phyloP scores from a whole-genome alignment of 2,113 vertebrate genomes.

The Oxygymnocypris stewartii region DNA sequence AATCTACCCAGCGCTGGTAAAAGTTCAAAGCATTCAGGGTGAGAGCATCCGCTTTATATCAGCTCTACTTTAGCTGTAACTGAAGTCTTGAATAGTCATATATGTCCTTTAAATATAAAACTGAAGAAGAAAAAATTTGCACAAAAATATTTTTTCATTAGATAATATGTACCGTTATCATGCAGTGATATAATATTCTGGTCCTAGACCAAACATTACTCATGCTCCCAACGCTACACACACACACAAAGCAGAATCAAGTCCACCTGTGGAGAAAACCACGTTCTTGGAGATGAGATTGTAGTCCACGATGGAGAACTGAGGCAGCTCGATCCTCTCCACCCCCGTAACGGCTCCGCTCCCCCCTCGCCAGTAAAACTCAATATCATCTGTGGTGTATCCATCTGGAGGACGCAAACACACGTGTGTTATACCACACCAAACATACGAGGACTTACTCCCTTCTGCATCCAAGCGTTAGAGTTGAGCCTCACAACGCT shows the following conservation, averaged over 20 bases:
- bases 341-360: constrained; percentile 94
- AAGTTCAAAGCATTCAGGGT: background rate
- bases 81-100: background rate
- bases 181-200: background rate
- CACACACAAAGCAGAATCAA: background rate
- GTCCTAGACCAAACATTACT: background rate
- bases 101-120: background rate
- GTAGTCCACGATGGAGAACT: constrained; percentile 98
- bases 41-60: background rate
- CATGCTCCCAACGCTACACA: background rate
- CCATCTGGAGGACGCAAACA: constrained; percentile 79
- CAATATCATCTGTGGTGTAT: constrained; percentile 98
- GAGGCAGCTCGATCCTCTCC: constrained; percentile 94
- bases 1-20: no score
- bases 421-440: constrained; percentile 39
- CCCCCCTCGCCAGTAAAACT: constrained; percentile 98
- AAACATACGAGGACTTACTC: background rate
- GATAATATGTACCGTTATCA: background rate
- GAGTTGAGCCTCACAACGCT: background rate
- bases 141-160: no score
- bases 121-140: no score
- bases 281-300: constrained; percentile 97
- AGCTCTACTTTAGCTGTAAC: background rate
- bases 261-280: constrained; percentile 94
- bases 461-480: constrained; percentile 1